These are phyloP conservation scores for Eriocheir sinensis DNA, from an alignment of 1,140 invertebrate genomes.

Conservation along the genomic window DNA sequence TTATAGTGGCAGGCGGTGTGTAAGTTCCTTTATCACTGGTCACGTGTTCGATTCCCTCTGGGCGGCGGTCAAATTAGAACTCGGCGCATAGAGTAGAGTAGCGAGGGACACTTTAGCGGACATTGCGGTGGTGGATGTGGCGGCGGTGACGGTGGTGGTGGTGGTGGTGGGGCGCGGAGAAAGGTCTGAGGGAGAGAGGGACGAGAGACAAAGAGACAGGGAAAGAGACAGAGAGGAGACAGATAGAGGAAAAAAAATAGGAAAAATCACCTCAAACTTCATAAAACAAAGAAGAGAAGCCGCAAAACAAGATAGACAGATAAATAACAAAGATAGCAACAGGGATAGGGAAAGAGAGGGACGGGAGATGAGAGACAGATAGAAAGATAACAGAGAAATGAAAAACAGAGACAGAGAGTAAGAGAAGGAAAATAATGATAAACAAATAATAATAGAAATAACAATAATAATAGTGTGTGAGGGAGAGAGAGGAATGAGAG, in stretches of 20 bases:
- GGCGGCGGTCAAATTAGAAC: slow-evolving; percentile 14
- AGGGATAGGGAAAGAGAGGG: neutral
- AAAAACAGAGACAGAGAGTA: neutral
- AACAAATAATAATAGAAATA: neutral
- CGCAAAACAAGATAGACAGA: neutral
- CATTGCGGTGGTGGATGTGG: neutral
- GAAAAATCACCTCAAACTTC: no score
- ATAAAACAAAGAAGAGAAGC: neutral
- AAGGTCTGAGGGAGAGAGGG: neutral
- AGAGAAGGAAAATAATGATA: neutral
- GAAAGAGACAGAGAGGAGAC: slow-evolving; percentile 9
- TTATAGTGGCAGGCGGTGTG: neutral
- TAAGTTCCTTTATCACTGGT: neutral
- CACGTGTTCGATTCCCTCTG: neutral
- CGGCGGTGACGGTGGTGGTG: neutral
- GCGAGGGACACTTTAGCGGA: neutral
- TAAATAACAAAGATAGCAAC: neutral
- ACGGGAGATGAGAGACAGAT: no score
- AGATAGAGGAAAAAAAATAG: no score
- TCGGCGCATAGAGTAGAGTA: neutral
- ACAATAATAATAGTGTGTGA: no score
- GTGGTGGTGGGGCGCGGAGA: no score
- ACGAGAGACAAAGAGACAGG: neutral
- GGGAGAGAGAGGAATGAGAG: no score
- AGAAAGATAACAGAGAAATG: no score